These are phyloP conservation scores for Psittacula cyanocephala DNA, from an alignment of 2,113 vertebrate species.

Conservation along the genomic window DNA sequence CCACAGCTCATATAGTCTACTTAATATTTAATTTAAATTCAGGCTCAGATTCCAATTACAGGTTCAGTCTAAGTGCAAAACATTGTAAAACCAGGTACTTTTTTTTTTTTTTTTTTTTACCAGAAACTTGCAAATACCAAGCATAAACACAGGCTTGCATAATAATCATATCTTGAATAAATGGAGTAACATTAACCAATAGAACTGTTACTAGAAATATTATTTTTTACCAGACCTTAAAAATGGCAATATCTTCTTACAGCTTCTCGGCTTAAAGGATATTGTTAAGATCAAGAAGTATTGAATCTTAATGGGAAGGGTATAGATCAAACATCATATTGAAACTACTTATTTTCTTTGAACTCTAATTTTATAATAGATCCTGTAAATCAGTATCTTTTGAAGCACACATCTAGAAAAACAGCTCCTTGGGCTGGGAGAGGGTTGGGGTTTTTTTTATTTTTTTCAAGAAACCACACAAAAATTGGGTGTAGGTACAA, in stretches of 20 bases:
- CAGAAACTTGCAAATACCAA: not conserved
- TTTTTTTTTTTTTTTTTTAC: not conserved
- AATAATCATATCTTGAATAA: not conserved
- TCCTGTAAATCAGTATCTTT: not conserved
- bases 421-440: not conserved
- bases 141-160: not conserved
- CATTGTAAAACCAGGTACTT: not conserved
- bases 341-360: not conserved
- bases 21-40: not conserved
- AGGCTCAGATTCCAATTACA: not conserved
- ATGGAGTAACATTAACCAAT: not conserved
- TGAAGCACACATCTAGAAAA: not conserved
- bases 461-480: not conserved
- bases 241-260: not conserved
- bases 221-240: not conserved
- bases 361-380: not conserved
- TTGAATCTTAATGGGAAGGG: not conserved
- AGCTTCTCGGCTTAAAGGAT: not conserved
- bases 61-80: not conserved
- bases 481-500: not conserved
- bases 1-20: not conserved
- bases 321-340: not conserved
- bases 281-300: not conserved
- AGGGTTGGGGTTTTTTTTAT: accelerated
- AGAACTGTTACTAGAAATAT: not conserved